Percentiles rank a stretch among this genome's conserved stretches.
Evolutionary conservation across 2,888 invertebrate species (phyloP).

Genomic region (Chrysodeixis includens): DNA sequence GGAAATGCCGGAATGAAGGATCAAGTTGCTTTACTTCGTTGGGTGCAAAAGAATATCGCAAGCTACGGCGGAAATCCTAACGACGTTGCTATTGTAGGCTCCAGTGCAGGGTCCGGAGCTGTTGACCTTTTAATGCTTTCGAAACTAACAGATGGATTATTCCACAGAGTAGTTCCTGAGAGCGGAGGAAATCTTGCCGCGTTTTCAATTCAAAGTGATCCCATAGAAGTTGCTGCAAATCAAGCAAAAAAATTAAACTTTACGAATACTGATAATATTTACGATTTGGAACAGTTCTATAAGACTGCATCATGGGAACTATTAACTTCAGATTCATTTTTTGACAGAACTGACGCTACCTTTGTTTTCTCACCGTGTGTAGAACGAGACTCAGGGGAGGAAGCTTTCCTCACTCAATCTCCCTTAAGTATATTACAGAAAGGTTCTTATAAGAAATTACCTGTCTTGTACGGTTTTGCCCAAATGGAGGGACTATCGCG

Average conservation of each 20-base stretch:
- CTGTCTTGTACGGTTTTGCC: constrained; percentile 70
- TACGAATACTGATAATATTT: constrained; percentile 62
- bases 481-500: constrained; percentile 65
- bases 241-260: constrained; percentile 62
- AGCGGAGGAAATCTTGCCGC: constrained; percentile 66
- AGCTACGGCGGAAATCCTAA: constrained; percentile 72
- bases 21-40: constrained; percentile 68
- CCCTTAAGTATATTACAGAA: constrained; percentile 67
- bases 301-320: constrained; percentile 60
- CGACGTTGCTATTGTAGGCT: constrained; percentile 70
- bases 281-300: constrained; percentile 71
- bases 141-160: constrained; percentile 63
- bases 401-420: constrained; percentile 63
- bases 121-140: constrained; percentile 70
- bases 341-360: constrained; percentile 50
- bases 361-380: constrained; percentile 60
- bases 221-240: constrained; percentile 63
- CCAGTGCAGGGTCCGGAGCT: constrained; percentile 66
- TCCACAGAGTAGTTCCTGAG: constrained; percentile 69
- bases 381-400: constrained; percentile 59
- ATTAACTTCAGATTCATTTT: constrained; percentile 53
- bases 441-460: constrained; percentile 64
- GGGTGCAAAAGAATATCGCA: constrained; percentile 72
- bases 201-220: constrained; percentile 65
- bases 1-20: constrained; percentile 77